Base-by-base conservation (phyloP, 2,888 invertebrate species). In the Microdon myrmicae region DNA sequence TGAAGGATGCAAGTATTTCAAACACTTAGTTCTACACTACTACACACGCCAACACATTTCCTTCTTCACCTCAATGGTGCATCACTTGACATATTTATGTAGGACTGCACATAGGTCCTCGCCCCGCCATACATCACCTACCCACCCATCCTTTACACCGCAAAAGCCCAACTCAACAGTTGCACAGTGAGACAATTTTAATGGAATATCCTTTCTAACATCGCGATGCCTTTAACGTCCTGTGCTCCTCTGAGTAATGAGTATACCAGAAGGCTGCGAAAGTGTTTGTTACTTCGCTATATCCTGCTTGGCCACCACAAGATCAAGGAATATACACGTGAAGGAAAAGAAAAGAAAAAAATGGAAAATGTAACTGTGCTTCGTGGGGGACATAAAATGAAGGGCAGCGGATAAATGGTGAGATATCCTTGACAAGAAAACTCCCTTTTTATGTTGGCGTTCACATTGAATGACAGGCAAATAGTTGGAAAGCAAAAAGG, bases 71-170 rank as follows among this genome's bases (percentile, higher is more conserved):
- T 61, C 49, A 56, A 56, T 58, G 41, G 56, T 35, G 51, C 34
- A 53, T 47, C 64, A 53, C 64, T 58, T 64, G 64, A 64, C 64
- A 64, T 53, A 64, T 56, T 64, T 64, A 53, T 58, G 41, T 28
- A 44, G 22, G 41, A 58, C 64, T 28, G 28, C 49, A 20, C 20
- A 20, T 31, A 22, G 4, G 6, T 41, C 23, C 29, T 31, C 47
- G 43, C 51, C 39, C 39, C 51, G 41, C 32, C 26, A 47, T 53
- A 58, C 64, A 58, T 64, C n/a, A n/a, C n/a, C n/a, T n/a, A n/a
- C n/a, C n/a, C n/a, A n/a, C n/a, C n/a, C n/a, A n/a, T n/a, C n/a
- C n/a, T n/a, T n/a, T n/a, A n/a, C n/a, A n/a, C n/a, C n/a, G n/a
- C n/a, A n/a, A n/a, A n/a, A n/a, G n/a, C n/a, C n/a, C n/a, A n/a